Evolutionary conservation across 2,888 invertebrate genomes (phyloP).

Genomic region (Leucophenga maculata): DNA sequence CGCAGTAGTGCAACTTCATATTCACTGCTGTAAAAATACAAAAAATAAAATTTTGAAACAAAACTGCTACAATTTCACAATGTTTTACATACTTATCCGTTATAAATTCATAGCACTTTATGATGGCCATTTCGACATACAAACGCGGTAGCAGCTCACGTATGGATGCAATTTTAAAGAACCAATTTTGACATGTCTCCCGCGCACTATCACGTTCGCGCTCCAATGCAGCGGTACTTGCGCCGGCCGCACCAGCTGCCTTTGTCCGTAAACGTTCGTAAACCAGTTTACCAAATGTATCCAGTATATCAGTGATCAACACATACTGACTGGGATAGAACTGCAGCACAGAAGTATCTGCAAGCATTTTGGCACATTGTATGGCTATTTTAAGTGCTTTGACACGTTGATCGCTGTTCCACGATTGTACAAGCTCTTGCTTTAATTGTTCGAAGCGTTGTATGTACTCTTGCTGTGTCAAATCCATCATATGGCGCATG

Average conservation of each 20-base stretch:
- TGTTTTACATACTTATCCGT: slow-evolving; percentile 77
- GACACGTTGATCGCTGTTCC: slow-evolving; percentile 95
- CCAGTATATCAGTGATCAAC: slow-evolving; percentile 94
- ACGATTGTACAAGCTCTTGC: slow-evolving; percentile 90
- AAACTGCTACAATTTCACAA: too few relatives aligned
- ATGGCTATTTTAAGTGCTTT: slow-evolving; percentile 97
- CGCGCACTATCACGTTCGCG: slow-evolving; percentile 89
- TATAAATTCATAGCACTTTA: slow-evolving; percentile 91
- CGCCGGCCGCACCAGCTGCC: slow-evolving; percentile 68
- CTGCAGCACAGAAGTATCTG: slow-evolving; percentile 89
- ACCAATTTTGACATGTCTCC: slow-evolving; percentile 99
- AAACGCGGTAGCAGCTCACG: slow-evolving; percentile 93
- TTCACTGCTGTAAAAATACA: slow-evolving; percentile 74
- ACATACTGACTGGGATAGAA: slow-evolving; percentile 99
- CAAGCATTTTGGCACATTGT: slow-evolving; percentile 94
- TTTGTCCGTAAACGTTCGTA: slow-evolving; percentile 87
- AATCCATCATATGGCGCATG: slow-evolving; percentile 87
- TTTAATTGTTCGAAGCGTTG: slow-evolving; percentile 91
- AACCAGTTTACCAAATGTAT: slow-evolving; percentile 93
- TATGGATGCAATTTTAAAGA: slow-evolving; percentile 98
- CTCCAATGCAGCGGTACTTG: slow-evolving; percentile 73
- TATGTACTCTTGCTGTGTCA: slow-evolving; percentile 94
- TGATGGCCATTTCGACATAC: slow-evolving; percentile 93
- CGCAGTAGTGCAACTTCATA: slow-evolving; percentile 82
- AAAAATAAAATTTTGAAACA: too few relatives aligned